Base-by-base conservation (phyloP, 1,140 invertebrate species). In the Drusus annulatus region DNA sequence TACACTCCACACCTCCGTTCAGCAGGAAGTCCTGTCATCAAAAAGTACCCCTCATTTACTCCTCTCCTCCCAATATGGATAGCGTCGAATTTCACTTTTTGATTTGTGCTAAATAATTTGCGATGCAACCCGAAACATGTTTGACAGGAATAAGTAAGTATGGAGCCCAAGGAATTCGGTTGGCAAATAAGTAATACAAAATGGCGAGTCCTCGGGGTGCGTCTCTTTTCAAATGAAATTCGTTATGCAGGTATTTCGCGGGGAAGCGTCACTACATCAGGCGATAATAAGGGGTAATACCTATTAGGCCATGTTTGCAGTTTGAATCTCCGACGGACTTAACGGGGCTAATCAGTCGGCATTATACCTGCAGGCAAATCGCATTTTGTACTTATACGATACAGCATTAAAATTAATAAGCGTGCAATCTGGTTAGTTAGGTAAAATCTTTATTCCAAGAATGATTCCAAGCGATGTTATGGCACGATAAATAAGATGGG, bases 161-260 rank as follows among this genome's bases (percentile, higher is more conserved):
- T 58, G 17, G 28, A 58, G 74, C 36, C 51, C 16, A 10, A 45
- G 74, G 74, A 76, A 76, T 76, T 76, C 74, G 45, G 56, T 76
- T 76, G 74, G 74, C 36, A 76, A 76, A 76, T 76, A 76, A 76
- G 63, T 62, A 63, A 45, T 19, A 51, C 19, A 51, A 52, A 71
- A 71, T 71, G 50, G 68, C 68, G 45, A 10, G 19, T 71, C 36
- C 21, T 52, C 68, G 21, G 68, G 36, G 68, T 54, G 68, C 68
- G 50, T 71, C 68, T 71, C 68, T 25, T 71, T 71, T 71, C 68
- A 71, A 71, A 71, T 71, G 54, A 71, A 54, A 71, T 71, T 71
- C 68, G 68, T 71, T 71, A 71, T 71, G 68, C 68, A 71, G 68
- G 68, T 71, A 71, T 71, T 71, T 25, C 15, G 68, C 68, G 19